phyloP scores from a whole-genome alignment of 2,888 invertebrate species.

The Melanostoma scalare region DNA sequence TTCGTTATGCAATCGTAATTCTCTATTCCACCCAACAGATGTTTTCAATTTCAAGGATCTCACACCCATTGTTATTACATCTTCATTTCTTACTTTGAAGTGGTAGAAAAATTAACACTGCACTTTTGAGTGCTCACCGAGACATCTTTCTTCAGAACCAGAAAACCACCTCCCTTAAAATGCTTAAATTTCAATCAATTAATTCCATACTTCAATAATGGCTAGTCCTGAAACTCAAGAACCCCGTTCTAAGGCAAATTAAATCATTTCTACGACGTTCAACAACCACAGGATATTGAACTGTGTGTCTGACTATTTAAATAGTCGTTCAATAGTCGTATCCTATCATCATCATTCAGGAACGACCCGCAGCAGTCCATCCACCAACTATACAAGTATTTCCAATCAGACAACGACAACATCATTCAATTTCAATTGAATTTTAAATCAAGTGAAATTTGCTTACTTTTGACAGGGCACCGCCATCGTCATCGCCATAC shows the following conservation, averaged over 20 bases:
- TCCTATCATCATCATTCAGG: not conserved
- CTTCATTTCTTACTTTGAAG: no score
- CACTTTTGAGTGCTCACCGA: no score
- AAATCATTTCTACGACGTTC: not conserved
- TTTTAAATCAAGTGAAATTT: conserved; percentile 68
- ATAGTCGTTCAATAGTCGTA: not conserved
- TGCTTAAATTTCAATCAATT: not conserved
- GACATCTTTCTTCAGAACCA: no score
- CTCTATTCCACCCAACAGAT: no score
- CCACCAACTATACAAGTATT: conserved; percentile 31
- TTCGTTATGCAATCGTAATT: no score
- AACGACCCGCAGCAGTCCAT: not conserved
- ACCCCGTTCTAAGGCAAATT: not conserved
- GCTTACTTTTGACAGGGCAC: conserved; percentile 55
- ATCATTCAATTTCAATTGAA: conserved; percentile 71
- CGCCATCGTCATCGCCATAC: not conserved
- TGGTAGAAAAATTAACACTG: no score
- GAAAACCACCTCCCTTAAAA: no score
- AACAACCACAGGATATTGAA: conserved; percentile 32
- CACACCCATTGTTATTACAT: no score
- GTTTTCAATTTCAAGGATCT: no score
- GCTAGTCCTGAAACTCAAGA: conserved; percentile 1
- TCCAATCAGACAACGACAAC: conserved; percentile 68
- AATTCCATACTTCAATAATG: conserved; percentile 20
- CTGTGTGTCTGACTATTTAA: not conserved